Conservation (phyloP, 1,140 invertebrate genomes). For the Colletes gigas region DNA sequence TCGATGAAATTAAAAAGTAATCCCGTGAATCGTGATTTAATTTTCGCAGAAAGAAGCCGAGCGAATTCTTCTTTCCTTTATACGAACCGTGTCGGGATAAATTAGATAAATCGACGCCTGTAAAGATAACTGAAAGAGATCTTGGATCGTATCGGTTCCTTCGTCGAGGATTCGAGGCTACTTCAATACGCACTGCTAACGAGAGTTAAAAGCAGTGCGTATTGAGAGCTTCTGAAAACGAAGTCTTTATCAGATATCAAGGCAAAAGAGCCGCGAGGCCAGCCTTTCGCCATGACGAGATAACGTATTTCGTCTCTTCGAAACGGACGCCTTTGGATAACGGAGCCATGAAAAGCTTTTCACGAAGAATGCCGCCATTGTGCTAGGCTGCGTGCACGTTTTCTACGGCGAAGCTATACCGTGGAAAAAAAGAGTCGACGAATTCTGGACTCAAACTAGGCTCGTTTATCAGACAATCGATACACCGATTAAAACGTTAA, state of each 20-base stretch:
- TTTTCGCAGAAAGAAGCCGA: not conserved
- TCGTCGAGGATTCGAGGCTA: not conserved
- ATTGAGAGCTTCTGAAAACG: conserved; percentile 25
- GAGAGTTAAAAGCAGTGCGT: conserved; percentile 10
- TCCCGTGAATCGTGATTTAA: conserved; percentile 1
- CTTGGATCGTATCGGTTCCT: conserved; percentile 2
- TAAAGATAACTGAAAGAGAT: conserved; percentile 1
- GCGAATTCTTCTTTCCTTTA: not conserved
- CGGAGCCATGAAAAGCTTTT: not conserved
- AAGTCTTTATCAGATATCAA: conserved; percentile 33
- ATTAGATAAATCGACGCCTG: conserved; percentile 3
- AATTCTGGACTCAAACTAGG: too few species aligned
- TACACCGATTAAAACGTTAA: not conserved
- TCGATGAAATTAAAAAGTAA: conserved; percentile 21
- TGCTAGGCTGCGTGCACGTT: not conserved
- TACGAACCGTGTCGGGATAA: not conserved
- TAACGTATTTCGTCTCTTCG: conserved; percentile 46
- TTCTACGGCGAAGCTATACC: not conserved
- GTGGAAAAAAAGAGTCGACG: not conserved
- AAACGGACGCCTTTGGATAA: conserved; percentile 22
- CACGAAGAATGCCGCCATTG: not conserved
- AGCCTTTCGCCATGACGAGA: conserved; percentile 40
- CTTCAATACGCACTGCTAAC: conserved; percentile 28
- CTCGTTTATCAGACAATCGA: not conserved
- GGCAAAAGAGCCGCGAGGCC: conserved; percentile 8